Base-by-base conservation (phyloP, 2,888 invertebrate species). In the Serrognathus titanus region DNA sequence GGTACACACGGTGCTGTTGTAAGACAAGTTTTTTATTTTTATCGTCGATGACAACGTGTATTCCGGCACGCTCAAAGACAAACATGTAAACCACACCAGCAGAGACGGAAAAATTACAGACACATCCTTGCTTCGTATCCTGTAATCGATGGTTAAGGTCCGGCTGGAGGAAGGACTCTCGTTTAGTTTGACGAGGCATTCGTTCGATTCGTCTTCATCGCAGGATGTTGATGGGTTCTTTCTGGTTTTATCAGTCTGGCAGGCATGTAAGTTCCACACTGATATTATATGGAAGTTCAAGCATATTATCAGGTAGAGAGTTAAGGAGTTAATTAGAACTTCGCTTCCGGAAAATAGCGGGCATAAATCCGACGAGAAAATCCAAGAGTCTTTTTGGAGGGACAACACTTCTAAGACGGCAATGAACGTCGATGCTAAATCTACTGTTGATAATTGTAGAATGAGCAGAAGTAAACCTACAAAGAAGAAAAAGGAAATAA, bases 61-160 rank as follows among this genome's bases (percentile, higher is more conserved):
- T 64, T 82, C 82, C 8, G 85, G 85, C 48, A 85, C 78, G 69
- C 85, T 83, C 37, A 85, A 70, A 1, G 85, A 85, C 43, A 80
- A 70, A 37, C 83, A 79, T 48, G 84, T 69, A 60, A 83, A 77
- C 85, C 85, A 85, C 48, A 85, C 79, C 62, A 84, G 80, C 53
- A 82, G 67, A 20, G 80, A 77, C 1, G 85, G 85, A 48, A 81
- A 77, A 38, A 80, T 70, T 24, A 83, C 80, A 10, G 82, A 79
- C 38, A 85, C 73, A 53, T 73, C 71, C 36, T 72, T 76, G 58
- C 78, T 77, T 35, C 76, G 70, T 57, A 79, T 72, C 47, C 80
- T 72, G 64, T 84, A 84, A 67, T 84, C 83, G 7, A 83, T 78
- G 51, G 80, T 81, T 73, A 84, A 78, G 11, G 79, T 80, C 51